A percentile compares a stretch with the other conserved stretches of the same genome.
phyloP scores from a whole-genome alignment of 2,888 invertebrate species.

The Hetaerina titia region DNA sequence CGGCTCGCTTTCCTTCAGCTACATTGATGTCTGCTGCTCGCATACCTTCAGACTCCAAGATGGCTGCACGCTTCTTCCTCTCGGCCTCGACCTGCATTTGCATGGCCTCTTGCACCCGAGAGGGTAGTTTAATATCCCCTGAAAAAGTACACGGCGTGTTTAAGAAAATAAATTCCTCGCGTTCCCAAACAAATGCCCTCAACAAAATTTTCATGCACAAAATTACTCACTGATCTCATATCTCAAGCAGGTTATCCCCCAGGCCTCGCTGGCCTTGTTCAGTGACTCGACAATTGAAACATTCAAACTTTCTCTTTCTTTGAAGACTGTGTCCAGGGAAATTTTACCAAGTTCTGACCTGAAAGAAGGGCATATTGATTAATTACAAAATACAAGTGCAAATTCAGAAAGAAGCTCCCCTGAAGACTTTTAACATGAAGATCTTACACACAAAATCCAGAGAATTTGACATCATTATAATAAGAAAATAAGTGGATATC shows the following conservation, averaged over 20 bases:
- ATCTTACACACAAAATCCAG: too few species aligned
- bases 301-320: constrained; percentile 97
- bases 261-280: constrained; percentile 98
- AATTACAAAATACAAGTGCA: not conserved
- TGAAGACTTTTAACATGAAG: too few species aligned
- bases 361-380: constrained; percentile 68
- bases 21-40: constrained; percentile 96
- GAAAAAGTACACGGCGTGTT: constrained; percentile 69
- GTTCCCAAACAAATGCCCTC: not conserved
- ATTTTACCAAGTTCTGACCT: constrained; percentile 98
- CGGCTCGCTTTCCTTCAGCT: constrained; percentile 95
- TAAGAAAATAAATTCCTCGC: too few species aligned
- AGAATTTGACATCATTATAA: too few species aligned
- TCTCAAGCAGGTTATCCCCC: constrained; percentile 98
- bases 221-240: constrained; percentile 91
- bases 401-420: too few species aligned
- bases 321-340: constrained; percentile 96
- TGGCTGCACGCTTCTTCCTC: constrained; percentile 95
- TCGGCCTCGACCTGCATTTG: constrained; percentile 99
- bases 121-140: constrained; percentile 94
- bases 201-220: constrained; percentile 69
- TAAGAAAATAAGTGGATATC: too few species aligned
- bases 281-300: constrained; percentile 96
- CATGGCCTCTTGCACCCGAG: constrained; percentile 98
- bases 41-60: constrained; percentile 97